Conservation (phyloP, 2,797 vertebrate genomes). For the Manis pentadactyla region DNA sequence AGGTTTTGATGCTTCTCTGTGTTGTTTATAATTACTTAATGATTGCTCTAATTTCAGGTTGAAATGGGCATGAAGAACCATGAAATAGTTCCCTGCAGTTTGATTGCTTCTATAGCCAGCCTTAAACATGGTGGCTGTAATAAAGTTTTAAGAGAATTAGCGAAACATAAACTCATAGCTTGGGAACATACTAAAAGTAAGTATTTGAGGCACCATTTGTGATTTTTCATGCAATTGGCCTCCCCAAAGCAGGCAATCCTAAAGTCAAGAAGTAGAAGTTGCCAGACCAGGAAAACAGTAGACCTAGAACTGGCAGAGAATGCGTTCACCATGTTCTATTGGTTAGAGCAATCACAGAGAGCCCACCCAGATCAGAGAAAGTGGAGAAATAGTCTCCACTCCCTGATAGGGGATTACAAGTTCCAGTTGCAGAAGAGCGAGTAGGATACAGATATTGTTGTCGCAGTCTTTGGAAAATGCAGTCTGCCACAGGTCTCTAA, state of each 20-base stretch:
- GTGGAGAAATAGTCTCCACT: neutral
- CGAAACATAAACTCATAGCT: slow-evolving; percentile 95
- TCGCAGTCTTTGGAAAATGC: neutral
- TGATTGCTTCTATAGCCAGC: slow-evolving; percentile 95
- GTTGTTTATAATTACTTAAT: neutral
- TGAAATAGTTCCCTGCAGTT: slow-evolving; percentile 96
- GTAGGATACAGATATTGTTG: neutral
- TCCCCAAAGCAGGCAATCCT: neutral
- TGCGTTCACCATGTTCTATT: neutral
- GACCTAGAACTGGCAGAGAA: neutral
- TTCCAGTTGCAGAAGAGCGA: neutral
- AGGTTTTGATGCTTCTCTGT: neutral
- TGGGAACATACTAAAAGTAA: slow-evolving; percentile 95
- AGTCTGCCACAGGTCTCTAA: neutral
- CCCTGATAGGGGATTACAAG: neutral
- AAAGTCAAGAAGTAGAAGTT: neutral
- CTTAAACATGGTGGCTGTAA: slow-evolving; percentile 98
- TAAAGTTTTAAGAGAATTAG: slow-evolving; percentile 95
- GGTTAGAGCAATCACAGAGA: neutral
- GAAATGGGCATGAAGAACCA: slow-evolving; percentile 99
- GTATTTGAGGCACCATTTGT: slow-evolving; percentile 77
- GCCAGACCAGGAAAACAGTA: neutral
- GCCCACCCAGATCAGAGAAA: neutral
- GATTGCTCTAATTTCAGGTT: slow-evolving; percentile 89
- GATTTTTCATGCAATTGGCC: slow-evolving; percentile 28